Base-by-base conservation (phyloP, 1,140 invertebrate genomes). In the Octopus bimaculoides region DNA sequence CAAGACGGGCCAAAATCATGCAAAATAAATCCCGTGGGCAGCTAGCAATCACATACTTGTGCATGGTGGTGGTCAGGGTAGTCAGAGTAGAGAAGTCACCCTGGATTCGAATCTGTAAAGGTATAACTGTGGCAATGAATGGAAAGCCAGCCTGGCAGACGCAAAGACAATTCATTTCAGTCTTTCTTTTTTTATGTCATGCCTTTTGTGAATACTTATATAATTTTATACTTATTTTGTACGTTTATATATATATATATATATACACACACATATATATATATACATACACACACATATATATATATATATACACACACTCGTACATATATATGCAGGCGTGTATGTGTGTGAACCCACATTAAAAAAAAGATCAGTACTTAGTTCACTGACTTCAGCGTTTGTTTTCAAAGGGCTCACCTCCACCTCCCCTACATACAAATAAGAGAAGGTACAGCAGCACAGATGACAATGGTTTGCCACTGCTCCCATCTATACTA, bases 1-100 rank as follows among this genome's bases (percentile, higher is more conserved):
- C 85, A 54, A 86, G 79, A 66, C 86, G 80, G 26, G 82, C 83
- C 10, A 87, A 80, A 54, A 87, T 85, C 79, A 86, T 87, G 6
- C 81, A 80, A 82, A 86, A 87, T 56, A 87, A 73, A 26, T 84
- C 83, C 5, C 80, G 79, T 10, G 85, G 83, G 9, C 41, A 83
- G 54, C 80, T 81, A 10, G 85, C 85, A 53, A 74, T 69, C 73
- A 87, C 76, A 66, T 86, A 87, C 8, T 86, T 85, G 66, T 77
- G n/a, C 7, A 86, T 84, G 71, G 85, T 85, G n/a, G 83, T 17
- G 66, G 84, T 85, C 75, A 86, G 71, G n/a, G 83, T 17, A 66
- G 84, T 85, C 75, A 86, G 71, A 5, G 76, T 82, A 14, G 78
- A 78, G 77, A 86, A 86, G 52, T 75, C 82, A 4, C 85, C 85